Evolutionary conservation across 2,113 vertebrate genomes (phyloP).

Genomic region (Chamaea fasciata): DNA sequence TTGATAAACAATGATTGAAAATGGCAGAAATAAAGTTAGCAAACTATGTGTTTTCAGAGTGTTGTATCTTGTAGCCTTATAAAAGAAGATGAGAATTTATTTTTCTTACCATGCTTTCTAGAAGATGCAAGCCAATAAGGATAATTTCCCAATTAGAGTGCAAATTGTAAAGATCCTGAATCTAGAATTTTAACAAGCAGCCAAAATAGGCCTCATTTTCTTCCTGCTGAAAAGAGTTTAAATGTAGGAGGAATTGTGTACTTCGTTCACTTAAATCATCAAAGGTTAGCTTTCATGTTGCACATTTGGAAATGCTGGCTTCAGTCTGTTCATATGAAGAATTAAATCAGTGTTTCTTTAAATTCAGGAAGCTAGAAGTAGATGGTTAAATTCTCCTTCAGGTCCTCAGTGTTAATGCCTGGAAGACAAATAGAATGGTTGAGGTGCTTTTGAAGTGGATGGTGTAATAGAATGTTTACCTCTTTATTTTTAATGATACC

Average conservation of each 20-base stretch:
- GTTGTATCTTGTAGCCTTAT: neutral
- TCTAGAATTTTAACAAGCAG: neutral
- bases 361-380: neutral
- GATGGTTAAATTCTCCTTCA: neutral
- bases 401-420: neutral
- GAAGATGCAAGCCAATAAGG: neutral
- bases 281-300: neutral
- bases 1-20: neutral
- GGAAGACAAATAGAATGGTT: neutral
- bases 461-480: neutral
- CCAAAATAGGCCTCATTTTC: neutral
- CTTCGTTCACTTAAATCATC: neutral
- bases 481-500: neutral
- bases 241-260: neutral
- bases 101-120: neutral
- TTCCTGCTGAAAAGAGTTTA: neutral
- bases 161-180: neutral
- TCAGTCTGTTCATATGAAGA: neutral
- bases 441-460: neutral
- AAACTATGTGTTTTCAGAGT: neutral
- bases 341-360: neutral
- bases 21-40: neutral
- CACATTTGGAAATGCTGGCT: neutral
- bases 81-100: neutral
- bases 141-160: neutral